These are phyloP conservation scores for Leptothorax acervorum DNA, from an alignment of 2,888 invertebrate genomes.

Conservation along the genomic window DNA sequence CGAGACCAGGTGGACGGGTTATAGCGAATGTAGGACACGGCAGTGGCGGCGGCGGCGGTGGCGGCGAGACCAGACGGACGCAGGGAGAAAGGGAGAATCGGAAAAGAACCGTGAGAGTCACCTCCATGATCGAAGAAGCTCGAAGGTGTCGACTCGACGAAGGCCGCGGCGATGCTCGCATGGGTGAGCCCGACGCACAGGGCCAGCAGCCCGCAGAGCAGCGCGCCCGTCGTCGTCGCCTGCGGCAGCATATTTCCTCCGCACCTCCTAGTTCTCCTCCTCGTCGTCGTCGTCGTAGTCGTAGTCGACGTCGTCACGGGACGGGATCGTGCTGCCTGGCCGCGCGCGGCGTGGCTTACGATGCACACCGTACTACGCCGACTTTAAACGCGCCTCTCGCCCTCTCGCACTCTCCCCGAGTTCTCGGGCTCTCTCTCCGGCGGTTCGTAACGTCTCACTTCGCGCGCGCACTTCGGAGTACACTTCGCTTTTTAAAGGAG, in stretches of 20 bases:
- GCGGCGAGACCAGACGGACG: not conserved
- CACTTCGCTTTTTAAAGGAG: constrained; percentile 74
- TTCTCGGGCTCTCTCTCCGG: constrained; percentile 44
- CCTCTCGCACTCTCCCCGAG: not conserved
- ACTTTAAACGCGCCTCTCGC: not conserved
- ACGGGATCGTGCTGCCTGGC: constrained; percentile 12
- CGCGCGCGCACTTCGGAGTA: constrained; percentile 49
- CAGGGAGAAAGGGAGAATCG: constrained; percentile 64
- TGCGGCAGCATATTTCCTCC: constrained; percentile 77
- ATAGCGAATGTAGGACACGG: constrained; percentile 69
- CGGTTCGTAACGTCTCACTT: constrained; percentile 56
- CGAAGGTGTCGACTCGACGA: constrained; percentile 80
- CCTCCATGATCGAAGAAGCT: constrained; percentile 84
- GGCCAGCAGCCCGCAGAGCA: constrained; percentile 79
- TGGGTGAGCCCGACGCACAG: constrained; percentile 78
- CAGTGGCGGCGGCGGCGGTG: not conserved
- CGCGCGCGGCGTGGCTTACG: constrained; percentile 43
- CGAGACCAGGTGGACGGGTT: constrained; percentile 11
- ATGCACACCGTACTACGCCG: constrained; percentile 54
- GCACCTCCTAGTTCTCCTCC: not conserved
- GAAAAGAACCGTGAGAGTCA: constrained; percentile 66
- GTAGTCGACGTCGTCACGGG: constrained; percentile 5
- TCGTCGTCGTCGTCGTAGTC: constrained; percentile 4
- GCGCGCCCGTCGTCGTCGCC: constrained; percentile 75
- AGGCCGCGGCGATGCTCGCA: constrained; percentile 76